Conservation (phyloP, 2,888 invertebrate genomes). For the Antheraea assamensis region DNA sequence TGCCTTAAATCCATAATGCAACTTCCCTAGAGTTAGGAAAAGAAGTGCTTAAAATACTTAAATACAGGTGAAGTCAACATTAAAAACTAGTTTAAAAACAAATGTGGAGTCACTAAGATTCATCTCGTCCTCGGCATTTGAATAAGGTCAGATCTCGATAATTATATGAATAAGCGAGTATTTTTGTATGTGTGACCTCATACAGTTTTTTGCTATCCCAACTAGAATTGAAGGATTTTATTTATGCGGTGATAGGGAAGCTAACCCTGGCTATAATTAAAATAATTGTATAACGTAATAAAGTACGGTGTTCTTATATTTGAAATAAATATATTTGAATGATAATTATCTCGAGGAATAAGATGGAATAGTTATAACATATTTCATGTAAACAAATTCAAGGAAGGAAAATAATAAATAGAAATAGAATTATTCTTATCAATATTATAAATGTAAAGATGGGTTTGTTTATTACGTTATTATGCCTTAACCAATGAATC, state of each 20-base stretch:
- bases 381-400: no score
- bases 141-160: slow-evolving; percentile 36
- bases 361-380: no score
- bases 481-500: no score
- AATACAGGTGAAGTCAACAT: background rate
- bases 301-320: no score
- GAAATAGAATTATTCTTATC: no score
- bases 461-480: no score
- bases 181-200: slow-evolving; percentile 36
- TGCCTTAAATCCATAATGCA: background rate
- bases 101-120: slow-evolving; percentile 34
- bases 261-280: background rate
- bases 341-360: no score
- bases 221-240: slow-evolving; percentile 22
- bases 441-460: no score
- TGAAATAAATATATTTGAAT: no score
- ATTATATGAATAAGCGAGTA: slow-evolving; percentile 27
- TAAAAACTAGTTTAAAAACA: slow-evolving; percentile 26
- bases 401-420: no score
- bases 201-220: slow-evolving; percentile 26
- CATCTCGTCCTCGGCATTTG: slow-evolving; percentile 48
- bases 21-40: background rate
- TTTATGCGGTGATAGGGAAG: background rate
- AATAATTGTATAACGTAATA: background rate
- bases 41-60: background rate